Percentiles rank a stretch among this genome's conserved stretches.
Evolutionary conservation across 2,113 vertebrate species (phyloP).

Genomic region (Gadus macrocephalus): DNA sequence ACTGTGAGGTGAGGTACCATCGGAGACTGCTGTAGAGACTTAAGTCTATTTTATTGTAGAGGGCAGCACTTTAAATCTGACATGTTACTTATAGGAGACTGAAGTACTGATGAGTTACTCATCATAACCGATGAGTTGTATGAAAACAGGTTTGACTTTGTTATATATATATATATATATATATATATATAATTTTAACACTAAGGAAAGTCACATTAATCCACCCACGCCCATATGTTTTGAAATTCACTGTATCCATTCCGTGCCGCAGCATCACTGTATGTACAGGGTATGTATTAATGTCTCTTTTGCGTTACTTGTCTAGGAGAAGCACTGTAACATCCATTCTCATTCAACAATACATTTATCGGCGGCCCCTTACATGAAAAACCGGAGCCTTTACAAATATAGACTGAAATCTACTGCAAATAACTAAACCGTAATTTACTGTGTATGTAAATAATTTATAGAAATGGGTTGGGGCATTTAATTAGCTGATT

Average conservation of each 20-base stretch:
- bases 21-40: neutral
- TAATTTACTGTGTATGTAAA: constrained; percentile 27
- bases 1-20: neutral
- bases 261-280: constrained; percentile 24
- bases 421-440: constrained; percentile 1
- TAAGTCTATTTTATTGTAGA: neutral
- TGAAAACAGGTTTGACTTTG: constrained; percentile 22
- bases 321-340: neutral
- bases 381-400: constrained; percentile 28
- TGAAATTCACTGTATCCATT: constrained; percentile 39
- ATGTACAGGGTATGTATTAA: constrained; percentile 29
- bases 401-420: constrained; percentile 8
- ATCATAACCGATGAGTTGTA: constrained; percentile 16
- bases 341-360: constrained; percentile 1
- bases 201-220: constrained; percentile 14
- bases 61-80: neutral
- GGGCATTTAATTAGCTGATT: constrained; percentile 36
- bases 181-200: constrained; percentile 1
- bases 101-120: constrained; percentile 37
- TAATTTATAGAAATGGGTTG: constrained; percentile 21
- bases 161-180: neutral
- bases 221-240: neutral
- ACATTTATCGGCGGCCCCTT: constrained; percentile 3
- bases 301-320: neutral
- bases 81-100: constrained; percentile 24